Base-by-base conservation (phyloP, 2,888 invertebrate species). In the Dexiosoma caninum region DNA sequence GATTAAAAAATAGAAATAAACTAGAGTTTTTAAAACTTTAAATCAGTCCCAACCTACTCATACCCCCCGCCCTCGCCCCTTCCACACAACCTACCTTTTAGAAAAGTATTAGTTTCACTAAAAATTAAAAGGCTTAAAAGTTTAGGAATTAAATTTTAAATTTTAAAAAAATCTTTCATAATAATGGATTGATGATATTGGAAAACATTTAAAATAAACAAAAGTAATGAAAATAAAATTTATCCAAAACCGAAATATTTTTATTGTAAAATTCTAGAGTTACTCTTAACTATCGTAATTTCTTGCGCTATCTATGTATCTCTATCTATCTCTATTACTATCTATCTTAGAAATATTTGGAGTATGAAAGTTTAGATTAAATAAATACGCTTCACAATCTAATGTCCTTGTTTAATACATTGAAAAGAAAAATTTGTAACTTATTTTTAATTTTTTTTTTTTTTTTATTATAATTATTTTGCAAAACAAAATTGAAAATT, bases 1-100 rank as follows among this genome's bases (percentile, higher is more conserved):
- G 85, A 84, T 84, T 85, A 83, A 76, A 66, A 76, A 78, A 30
- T 55, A 55, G 35, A 66, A 46, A 71, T 27, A 78, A 69, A 74
- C 49, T 71, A 67, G 53, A 82, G 75, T 78, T 70, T 77, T 74
- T 49, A 78, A 82, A 77, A 76, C 76, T 82, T 75, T 44, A 67
- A 72, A 77, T 44, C 19, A 76, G 42, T 40, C 44, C 53, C 66
- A 30, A 53, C 51, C 70, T 21, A 12, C 27, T 16, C 14, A 16
- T 42, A 6, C 27, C 27, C 10, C 32, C 23, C 8, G 8, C 42
- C 51, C 51, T 55, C n/a, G n/a, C n/a, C n/a, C n/a, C n/a, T n/a
- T n/a, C n/a, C n/a, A n/a, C n/a, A n/a, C n/a, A n/a, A n/a, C n/a
- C n/a, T n/a, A n/a, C n/a, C 49, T 53, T 60, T 16, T 53, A 66